Percentiles rank a stretch among this genome's conserved stretches.
Evolutionary conservation across 2,888 invertebrate species (phyloP).

Genomic region (Meiosimyza decipiens): DNA sequence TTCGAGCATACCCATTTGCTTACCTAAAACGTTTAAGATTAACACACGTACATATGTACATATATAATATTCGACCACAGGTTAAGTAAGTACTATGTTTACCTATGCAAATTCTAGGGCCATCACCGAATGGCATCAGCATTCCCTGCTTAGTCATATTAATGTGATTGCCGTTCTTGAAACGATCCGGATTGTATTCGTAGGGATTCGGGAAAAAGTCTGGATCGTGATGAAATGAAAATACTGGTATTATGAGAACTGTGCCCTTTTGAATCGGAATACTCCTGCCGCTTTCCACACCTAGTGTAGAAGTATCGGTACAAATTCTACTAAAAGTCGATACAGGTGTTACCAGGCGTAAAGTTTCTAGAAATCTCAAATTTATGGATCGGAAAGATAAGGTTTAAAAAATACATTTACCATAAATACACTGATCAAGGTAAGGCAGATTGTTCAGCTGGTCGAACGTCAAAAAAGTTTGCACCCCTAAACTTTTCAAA

Average conservation of each 20-base stretch:
- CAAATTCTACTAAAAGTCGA: conserved; percentile 52
- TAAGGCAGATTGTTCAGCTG: conserved; percentile 53
- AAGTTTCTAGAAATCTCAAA: conserved; percentile 51
- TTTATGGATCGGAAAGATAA: not conserved
- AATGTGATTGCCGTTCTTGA: conserved; percentile 60
- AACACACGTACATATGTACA: not conserved
- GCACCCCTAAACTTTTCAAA: conserved; percentile 38
- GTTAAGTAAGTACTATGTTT: not conserved
- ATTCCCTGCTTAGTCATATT: conserved; percentile 51
- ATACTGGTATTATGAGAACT: conserved; percentile 56
- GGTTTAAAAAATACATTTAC: conserved; percentile 38
- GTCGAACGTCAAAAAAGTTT: conserved; percentile 50
- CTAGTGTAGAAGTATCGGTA: conserved; percentile 47
- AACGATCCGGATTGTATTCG: conserved; percentile 69
- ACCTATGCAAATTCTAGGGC: conserved; percentile 66
- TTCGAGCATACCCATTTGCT: conserved; percentile 52
- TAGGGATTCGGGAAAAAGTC: conserved; percentile 68
- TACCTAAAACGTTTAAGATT: conserved; percentile 43
- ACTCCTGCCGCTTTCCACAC: conserved; percentile 44
- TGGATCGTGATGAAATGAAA: conserved; percentile 66
- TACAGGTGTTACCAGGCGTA: conserved; percentile 54
- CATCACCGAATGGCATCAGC: conserved; percentile 65
- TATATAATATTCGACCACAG: not conserved
- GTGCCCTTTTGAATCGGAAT: conserved; percentile 55
- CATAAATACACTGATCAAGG: conserved; percentile 55